Conservation (phyloP, 1,140 invertebrate genomes). For the Coelopa frigida region DNA sequence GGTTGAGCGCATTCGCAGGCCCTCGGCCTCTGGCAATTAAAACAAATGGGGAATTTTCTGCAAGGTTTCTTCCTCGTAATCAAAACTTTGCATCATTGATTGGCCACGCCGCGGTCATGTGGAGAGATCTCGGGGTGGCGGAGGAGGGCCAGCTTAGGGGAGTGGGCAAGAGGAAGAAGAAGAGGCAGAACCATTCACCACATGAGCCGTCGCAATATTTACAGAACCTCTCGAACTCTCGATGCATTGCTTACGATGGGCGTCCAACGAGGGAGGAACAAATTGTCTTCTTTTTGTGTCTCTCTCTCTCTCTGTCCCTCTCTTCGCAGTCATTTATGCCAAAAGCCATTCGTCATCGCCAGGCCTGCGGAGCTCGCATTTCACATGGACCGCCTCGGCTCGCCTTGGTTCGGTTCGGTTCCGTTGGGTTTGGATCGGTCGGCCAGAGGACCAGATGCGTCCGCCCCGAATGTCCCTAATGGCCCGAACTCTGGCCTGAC, state of each 20-base stretch:
- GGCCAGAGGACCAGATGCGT: too few species aligned
- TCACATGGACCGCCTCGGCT: slow-evolving; percentile 1
- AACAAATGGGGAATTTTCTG: slow-evolving; percentile 14
- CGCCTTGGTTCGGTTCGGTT: neutral
- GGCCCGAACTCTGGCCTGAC: too few species aligned
- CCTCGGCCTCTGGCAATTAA: slow-evolving; percentile 6
- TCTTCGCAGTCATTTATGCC: neutral
- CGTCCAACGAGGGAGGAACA: too few species aligned
- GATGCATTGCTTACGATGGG: neutral
- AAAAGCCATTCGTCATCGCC: neutral
- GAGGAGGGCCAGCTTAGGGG: neutral
- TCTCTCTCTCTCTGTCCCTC: neutral
- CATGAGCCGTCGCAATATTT: slow-evolving; percentile 9
- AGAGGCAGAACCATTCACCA: slow-evolving; percentile 1
- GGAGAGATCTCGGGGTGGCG: too few species aligned
- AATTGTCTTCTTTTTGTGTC: neutral
- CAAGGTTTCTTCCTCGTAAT: slow-evolving; percentile 10
- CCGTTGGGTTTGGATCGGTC: too few species aligned
- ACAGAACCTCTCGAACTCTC: slow-evolving; percentile 2
- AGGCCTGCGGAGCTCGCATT: neutral
- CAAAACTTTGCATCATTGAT: slow-evolving; percentile 12
- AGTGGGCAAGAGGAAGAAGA: neutral
- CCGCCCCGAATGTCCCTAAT: too few species aligned
- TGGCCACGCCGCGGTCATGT: neutral
- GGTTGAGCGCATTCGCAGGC: slow-evolving; percentile 5